Base-by-base conservation (phyloP, 2,113 vertebrate species). In the Bubo bubo region DNA sequence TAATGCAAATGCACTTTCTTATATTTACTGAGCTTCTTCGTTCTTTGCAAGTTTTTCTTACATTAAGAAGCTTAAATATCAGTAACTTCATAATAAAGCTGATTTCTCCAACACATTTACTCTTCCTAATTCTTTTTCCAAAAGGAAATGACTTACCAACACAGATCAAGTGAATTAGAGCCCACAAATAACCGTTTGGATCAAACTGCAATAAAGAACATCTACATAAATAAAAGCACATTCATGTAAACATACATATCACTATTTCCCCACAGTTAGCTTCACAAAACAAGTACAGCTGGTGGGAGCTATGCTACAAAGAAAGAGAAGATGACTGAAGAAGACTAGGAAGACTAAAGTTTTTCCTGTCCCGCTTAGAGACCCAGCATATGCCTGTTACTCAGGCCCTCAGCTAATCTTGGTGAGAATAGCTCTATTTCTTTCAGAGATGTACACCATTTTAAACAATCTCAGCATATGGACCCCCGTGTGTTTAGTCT, bases 181-280 rank as follows among this genome's bases (percentile, higher is more conserved):
- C 99, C 99, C 99, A 99, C 41, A 98, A 96, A 97, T 99, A 99
- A 86, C 98, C 98, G 1, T 97, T 98, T 76, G 90, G 86, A 97
- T 99, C 99, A 97, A 99, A 99, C 99, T 99, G 97, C 62, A 98
- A 98, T 43, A 94, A 68, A 97, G 45, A 96, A 96, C 37, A 85
- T 72, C 62, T 50, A 79, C 45, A 68, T 95, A 82, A 90, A 95
- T 55, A 34, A 60, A 72, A 58, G 15, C 77, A 82, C 1, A 0
- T 58, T 53, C 34, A 50, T 2, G 9, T 64, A 79, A 72, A 79
- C 12, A 45, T 1, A 59, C 1, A 1, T 16, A 56, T 10, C 1
- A 11, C 35, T 66, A 64, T 59, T 86, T 67, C 50, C 30, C 59
- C 63, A 55, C 45, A 87, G 77, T n/a, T 52, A 79, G 34, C 59